Evolutionary conservation across 2,797 vertebrate genomes (phyloP).

Genomic region (Hydrophis major): DNA sequence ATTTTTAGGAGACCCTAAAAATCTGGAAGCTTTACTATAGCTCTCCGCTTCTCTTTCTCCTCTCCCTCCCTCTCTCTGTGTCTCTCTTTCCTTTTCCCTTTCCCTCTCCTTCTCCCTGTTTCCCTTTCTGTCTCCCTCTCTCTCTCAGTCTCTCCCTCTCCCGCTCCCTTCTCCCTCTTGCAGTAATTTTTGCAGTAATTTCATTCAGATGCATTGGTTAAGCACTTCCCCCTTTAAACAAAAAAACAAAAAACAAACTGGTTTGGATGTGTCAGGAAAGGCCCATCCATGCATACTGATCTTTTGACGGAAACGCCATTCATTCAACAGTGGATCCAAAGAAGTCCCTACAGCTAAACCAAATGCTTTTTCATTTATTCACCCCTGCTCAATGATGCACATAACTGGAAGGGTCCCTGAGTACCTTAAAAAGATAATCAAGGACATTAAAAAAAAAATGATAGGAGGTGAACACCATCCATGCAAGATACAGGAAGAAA

Average conservation of each 20-base stretch:
- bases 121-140: no score
- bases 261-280: neutral
- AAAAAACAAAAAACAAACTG: neutral
- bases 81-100: no score
- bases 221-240: neutral
- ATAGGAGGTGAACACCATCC: conserved; percentile 39
- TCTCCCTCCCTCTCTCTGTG: no score
- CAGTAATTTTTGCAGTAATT: neutral
- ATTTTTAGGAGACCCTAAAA: no score
- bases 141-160: no score
- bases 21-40: no score
- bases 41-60: no score
- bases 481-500: conserved; percentile 23
- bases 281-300: conserved; percentile 32
- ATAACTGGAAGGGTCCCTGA: conserved; percentile 61
- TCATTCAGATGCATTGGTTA: neutral
- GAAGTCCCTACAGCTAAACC: conserved; percentile 23
- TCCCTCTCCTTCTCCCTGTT: no score
- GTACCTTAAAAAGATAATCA: conserved; percentile 54
- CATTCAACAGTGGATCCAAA: conserved; percentile 44
- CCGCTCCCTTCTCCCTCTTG: neutral
- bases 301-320: conserved; percentile 49
- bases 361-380: conserved; percentile 48
- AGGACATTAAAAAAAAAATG: conserved; percentile 60
- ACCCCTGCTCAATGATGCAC: conserved; percentile 56